Conservation (phyloP, 2,797 vertebrate genomes). For the Mergus octosetaceus region DNA sequence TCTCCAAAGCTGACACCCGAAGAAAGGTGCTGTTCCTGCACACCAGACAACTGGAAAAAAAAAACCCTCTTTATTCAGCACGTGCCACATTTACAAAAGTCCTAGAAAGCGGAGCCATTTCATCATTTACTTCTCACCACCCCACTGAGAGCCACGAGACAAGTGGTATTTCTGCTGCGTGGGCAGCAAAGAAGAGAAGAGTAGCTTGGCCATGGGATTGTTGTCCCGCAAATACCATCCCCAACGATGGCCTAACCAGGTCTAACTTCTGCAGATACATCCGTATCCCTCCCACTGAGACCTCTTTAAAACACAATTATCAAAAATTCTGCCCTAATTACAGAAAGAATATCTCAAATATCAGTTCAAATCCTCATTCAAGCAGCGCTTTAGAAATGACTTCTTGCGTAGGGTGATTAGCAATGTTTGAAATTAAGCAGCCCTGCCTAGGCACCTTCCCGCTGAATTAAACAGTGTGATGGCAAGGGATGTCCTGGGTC, state of each 20-base stretch:
- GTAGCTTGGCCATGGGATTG: neutral
- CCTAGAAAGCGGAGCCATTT: neutral
- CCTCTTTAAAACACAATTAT: neutral
- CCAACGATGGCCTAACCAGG: neutral
- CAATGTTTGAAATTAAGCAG: neutral
- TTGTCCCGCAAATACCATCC: neutral
- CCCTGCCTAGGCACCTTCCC: neutral
- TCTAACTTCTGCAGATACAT: neutral
- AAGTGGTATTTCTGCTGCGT: neutral
- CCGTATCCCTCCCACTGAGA: neutral
- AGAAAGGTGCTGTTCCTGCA: neutral
- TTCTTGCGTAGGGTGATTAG: neutral
- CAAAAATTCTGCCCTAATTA: neutral
- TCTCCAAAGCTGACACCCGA: neutral
- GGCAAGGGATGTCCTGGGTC: neutral
- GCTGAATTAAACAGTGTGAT: neutral
- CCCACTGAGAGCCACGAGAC: neutral
- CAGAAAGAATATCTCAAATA: neutral
- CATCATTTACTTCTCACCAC: neutral
- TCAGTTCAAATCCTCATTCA: neutral
- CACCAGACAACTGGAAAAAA: neutral
- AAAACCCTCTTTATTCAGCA: neutral
- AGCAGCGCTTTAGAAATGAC: neutral
- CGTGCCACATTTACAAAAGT: neutral
- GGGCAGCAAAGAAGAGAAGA: neutral